These are phyloP conservation scores for Dendrolimus houi DNA, from an alignment of 2,888 invertebrate species.

Conservation along the genomic window DNA sequence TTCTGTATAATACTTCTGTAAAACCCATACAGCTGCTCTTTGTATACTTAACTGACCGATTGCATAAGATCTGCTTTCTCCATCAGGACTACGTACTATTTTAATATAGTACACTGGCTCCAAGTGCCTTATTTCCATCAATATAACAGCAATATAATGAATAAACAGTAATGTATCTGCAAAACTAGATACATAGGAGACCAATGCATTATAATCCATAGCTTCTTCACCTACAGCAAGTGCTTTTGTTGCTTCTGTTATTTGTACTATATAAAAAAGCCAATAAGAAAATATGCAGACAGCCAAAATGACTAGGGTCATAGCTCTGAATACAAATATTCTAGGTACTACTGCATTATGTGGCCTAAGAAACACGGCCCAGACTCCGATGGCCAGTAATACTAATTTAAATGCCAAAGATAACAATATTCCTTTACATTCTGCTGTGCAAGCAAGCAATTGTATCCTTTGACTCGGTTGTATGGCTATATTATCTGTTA, in stretches of 20 bases:
- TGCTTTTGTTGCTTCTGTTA: slow-evolving; percentile 87
- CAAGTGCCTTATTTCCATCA: slow-evolving; percentile 94
- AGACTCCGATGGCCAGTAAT: slow-evolving; percentile 90
- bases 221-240: slow-evolving; percentile 87
- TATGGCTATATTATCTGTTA: slow-evolving; percentile 80
- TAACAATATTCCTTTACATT: slow-evolving; percentile 95
- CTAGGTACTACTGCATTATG: slow-evolving; percentile 93
- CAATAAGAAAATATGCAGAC: slow-evolving; percentile 97
- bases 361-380: slow-evolving; percentile 93
- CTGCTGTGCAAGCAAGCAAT: slow-evolving; percentile 89
- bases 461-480: slow-evolving; percentile 82
- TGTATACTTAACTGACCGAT: slow-evolving; percentile 95
- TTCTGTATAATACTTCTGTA: slow-evolving; percentile 96
- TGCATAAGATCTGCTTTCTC: slow-evolving; percentile 91
- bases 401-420: slow-evolving; percentile 94
- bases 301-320: slow-evolving; percentile 90
- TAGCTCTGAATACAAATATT: slow-evolving; percentile 92
- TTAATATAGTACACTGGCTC: slow-evolving; percentile 93
- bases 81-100: slow-evolving; percentile 96
- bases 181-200: slow-evolving; percentile 94
- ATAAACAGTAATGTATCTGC: slow-evolving; percentile 96
- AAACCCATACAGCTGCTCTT: slow-evolving; percentile 94
- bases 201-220: slow-evolving; percentile 90
- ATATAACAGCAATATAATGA: slow-evolving; percentile 94
- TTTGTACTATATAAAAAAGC: slow-evolving; percentile 97